Percentiles rank a stretch among this genome's conserved stretches.
Evolutionary conservation across 2,113 vertebrate genomes (phyloP).

Genomic region (Gobius niger): DNA sequence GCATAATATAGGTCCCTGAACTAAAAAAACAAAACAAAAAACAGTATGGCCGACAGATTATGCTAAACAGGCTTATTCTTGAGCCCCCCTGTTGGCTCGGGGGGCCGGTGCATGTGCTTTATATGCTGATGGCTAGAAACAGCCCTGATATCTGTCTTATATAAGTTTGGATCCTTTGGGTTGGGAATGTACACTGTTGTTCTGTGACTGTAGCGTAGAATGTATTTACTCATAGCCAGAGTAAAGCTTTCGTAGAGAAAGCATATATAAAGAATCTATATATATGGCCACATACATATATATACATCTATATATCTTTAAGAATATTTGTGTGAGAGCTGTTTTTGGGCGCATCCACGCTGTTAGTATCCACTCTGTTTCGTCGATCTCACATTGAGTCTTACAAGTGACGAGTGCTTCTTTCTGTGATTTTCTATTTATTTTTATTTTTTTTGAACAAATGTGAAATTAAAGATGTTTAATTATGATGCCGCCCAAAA

Average conservation of each 20-base stretch:
- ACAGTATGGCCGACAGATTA: too few species aligned
- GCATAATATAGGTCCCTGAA: too few species aligned
- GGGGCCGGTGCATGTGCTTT: too few species aligned
- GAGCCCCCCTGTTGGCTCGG: too few species aligned
- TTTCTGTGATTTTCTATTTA: constrained; percentile 70
- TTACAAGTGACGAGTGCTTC: constrained; percentile 42
- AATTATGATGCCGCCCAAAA: constrained; percentile 52
- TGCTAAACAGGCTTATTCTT: too few species aligned
- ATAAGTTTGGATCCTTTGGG: constrained; percentile 53
- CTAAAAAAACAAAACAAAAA: too few species aligned
- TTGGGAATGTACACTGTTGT: constrained; percentile 75
- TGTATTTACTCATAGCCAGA: constrained; percentile 76
- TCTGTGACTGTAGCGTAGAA: constrained; percentile 77
- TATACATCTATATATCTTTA: constrained; percentile 65
- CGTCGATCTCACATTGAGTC: constrained; percentile 41
- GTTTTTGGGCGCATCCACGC: constrained; percentile 52
- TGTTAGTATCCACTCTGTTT: constrained; percentile 46
- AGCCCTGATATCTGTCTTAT: constrained; percentile 36
- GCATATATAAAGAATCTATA: constrained; percentile 70
- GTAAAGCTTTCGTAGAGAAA: constrained; percentile 69
- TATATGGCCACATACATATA: constrained; percentile 65
- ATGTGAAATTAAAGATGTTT: constrained; percentile 53
- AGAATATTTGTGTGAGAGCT: constrained; percentile 55
- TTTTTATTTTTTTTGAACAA: constrained; percentile 36
- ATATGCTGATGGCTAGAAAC: too few species aligned